These are phyloP conservation scores for Hippocampus guttulatus DNA, from an alignment of 2,113 vertebrate species.

Conservation along the genomic window DNA sequence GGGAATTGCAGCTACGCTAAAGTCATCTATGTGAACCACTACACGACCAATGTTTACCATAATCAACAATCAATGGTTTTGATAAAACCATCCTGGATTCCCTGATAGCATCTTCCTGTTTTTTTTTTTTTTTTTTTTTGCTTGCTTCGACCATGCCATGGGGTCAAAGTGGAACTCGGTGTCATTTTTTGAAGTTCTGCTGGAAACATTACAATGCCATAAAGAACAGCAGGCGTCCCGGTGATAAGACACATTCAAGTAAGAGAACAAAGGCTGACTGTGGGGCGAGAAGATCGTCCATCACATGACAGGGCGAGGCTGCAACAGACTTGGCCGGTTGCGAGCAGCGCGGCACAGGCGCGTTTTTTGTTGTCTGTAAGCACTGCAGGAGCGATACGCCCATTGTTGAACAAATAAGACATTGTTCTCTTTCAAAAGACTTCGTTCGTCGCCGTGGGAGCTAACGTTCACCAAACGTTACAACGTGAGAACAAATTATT, in stretches of 20 bases:
- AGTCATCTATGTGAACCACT: too few relatives aligned
- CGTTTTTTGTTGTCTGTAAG: slow-evolving; percentile 2
- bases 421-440: background rate
- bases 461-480: background rate
- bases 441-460: background rate
- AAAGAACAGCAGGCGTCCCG: background rate
- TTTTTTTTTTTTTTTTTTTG: too few relatives aligned
- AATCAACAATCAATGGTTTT: too few relatives aligned
- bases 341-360: slow-evolving; percentile 16
- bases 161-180: too few relatives aligned
- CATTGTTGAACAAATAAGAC: background rate
- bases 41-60: too few relatives aligned
- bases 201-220: background rate
- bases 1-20: too few relatives aligned
- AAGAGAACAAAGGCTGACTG: background rate
- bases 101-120: too few relatives aligned
- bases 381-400: background rate
- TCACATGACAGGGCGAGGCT: background rate
- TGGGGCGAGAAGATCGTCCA: background rate
- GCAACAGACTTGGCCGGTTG: slow-evolving; percentile 12
- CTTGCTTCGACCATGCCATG: too few relatives aligned
- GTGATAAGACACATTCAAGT: background rate
- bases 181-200: too few relatives aligned
- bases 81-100: too few relatives aligned
- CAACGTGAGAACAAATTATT: background rate